phyloP scores from a whole-genome alignment of 1,140 invertebrate species.

The Diploscapter pachys region DNA sequence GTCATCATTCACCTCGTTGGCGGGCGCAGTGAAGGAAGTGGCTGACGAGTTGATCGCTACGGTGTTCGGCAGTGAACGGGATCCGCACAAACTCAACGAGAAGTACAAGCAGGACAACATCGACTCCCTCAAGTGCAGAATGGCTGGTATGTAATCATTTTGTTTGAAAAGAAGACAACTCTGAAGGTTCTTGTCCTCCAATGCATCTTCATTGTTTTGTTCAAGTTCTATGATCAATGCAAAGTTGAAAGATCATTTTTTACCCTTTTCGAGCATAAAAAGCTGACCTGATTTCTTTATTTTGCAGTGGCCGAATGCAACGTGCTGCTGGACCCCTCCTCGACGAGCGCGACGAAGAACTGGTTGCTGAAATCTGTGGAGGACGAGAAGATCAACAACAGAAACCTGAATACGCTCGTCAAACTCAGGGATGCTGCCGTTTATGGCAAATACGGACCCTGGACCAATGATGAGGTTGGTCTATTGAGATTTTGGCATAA shows the following conservation, averaged over 20 bases:
- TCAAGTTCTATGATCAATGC: no score
- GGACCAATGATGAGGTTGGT: slow-evolving; percentile 35
- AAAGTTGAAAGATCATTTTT: no score
- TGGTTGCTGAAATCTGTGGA: slow-evolving; percentile 30
- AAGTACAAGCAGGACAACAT: slow-evolving; percentile 31
- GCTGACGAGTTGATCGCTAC: slow-evolving; percentile 3
- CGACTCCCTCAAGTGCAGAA: slow-evolving; percentile 21
- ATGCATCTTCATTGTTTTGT: neutral
- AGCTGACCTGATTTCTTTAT: neutral
- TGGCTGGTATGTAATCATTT: slow-evolving; percentile 24
- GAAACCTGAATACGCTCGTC: slow-evolving; percentile 18
- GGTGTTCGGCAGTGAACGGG: slow-evolving; percentile 19
- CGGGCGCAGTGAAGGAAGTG: slow-evolving; percentile 20
- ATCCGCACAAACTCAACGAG: slow-evolving; percentile 31
- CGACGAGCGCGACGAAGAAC: neutral
- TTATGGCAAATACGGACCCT: slow-evolving; percentile 35
- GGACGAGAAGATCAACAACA: slow-evolving; percentile 24
- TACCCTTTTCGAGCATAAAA: no score
- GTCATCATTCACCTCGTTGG: neutral
- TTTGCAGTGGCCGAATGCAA: slow-evolving; percentile 28
- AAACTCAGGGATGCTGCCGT: slow-evolving; percentile 31
- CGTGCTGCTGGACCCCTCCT: slow-evolving; percentile 10
- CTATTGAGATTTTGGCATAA: neutral
- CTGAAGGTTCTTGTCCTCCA: no score
- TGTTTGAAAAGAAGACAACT: no score